Base-by-base conservation (phyloP, 2,888 invertebrate genomes). In the Aquatica leii region DNA sequence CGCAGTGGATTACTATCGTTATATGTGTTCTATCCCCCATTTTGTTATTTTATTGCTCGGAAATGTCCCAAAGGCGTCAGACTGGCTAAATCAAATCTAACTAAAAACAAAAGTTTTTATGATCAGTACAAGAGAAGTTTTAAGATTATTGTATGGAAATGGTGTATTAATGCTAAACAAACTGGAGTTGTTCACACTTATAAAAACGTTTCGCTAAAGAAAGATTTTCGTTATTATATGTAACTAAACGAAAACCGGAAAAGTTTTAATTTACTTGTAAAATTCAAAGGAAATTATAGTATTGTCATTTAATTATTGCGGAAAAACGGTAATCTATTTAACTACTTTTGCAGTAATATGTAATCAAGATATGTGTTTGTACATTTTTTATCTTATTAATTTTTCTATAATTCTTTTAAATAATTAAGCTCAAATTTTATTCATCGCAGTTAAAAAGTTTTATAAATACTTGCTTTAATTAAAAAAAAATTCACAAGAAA, bases 1-100 rank as follows among this genome's bases (percentile, higher is more conserved):
- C 62, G 54, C 59, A 59, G 59, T 49, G 63, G 63, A 63, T 63
- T 63, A 63, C 63, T 53, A 63, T 43, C 43, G 55, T 60, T 59
- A 63, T 63, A 59, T 63, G 63, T 57, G 62, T 55, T 60, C 60
- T 54, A 54, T 54, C 54, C 60, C 60, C 54, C 54, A 53, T 60
- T 60, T 60, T 60, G 60, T 49, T 60, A 60, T 54, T 60, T 60
- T 60, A 60, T 60, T 46, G 14, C 60, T 54, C 40, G 60, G 60
- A 55, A 49, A 54, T 55, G 40, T 37, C 48, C 43, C 41, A 50
- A 54, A 21, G 60, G 60, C 60, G 54, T 60, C 60, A 21, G 54
- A 60, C 60, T 60, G 60, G 54, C 60, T 60, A 60, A 60, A 60
- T 60, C 60, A 50, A 60, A 54, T 40, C 48, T 18, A 20, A 34